These are phyloP conservation scores for Hydropotes inermis DNA, from an alignment of 2,113 vertebrate genomes.

Conservation along the genomic window DNA sequence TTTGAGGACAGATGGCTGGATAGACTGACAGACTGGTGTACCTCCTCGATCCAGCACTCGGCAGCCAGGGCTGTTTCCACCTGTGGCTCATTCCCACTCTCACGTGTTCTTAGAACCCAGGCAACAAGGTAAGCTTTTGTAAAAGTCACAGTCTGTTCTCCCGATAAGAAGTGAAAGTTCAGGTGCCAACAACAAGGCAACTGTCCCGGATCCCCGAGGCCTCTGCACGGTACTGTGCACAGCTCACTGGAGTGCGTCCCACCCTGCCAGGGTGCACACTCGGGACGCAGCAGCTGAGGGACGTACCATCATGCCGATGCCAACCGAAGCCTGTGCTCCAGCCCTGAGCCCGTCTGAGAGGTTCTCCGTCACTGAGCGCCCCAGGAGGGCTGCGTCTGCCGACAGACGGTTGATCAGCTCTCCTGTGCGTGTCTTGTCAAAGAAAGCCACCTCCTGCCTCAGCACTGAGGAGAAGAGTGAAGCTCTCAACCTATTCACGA, in stretches of 20 bases:
- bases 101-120: neutral
- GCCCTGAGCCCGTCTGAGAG: conserved; percentile 96
- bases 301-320: conserved; percentile 97
- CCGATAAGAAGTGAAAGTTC: neutral
- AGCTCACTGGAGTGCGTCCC: neutral
- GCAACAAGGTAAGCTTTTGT: too few relatives aligned
- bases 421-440: conserved; percentile 94
- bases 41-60: neutral
- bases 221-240: neutral
- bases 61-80: neutral
- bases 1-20: neutral
- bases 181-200: too few relatives aligned
- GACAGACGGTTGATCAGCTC: conserved; percentile 97
- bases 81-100: neutral
- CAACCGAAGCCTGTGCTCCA: conserved; percentile 90
- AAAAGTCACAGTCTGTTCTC: neutral
- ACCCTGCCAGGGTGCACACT: neutral
- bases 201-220: accelerated
- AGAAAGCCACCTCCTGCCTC: conserved; percentile 95
- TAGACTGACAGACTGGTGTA: neutral
- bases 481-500: conserved; percentile 90
- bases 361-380: conserved; percentile 94
- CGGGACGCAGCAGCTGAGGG: accelerated
- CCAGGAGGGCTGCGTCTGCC: conserved; percentile 90
- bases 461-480: conserved; percentile 93